Conservation (phyloP, 2,797 vertebrate genomes). For the Melanotaenia trifasciata region DNA sequence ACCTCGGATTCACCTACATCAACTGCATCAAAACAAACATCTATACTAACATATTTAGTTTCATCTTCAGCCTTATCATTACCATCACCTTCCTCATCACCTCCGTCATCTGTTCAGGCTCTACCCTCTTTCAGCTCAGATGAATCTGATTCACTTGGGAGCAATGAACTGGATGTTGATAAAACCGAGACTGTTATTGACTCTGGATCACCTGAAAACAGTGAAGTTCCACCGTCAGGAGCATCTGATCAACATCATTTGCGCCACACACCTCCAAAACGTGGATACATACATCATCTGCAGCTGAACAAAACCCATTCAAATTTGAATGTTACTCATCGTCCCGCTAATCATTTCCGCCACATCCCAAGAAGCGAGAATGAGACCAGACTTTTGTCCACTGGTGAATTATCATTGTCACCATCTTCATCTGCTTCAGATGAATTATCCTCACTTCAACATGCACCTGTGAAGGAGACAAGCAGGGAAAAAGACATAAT, state of each 20-base stretch:
- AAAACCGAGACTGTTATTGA: background rate
- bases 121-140: conserved; percentile 31
- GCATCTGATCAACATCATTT: background rate
- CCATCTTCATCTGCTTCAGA: conserved; percentile 38
- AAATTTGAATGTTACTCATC: conserved; percentile 10
- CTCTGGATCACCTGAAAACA: background rate
- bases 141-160: conserved; percentile 15
- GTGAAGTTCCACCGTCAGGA: conserved; percentile 1
- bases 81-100: background rate
- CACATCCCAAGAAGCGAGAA: conserved; percentile 1
- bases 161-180: conserved; percentile 6
- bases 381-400: conserved; percentile 5
- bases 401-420: conserved; percentile 14
- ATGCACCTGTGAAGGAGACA: background rate
- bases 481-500: conserved; percentile 2
- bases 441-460: conserved; percentile 19
- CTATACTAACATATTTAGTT: background rate
- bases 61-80: background rate
- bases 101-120: background rate
- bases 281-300: conserved; percentile 15
- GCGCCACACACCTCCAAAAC: conserved; percentile 28
- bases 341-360: conserved; percentile 5
- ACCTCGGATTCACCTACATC: conserved; percentile 8
- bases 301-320: conserved; percentile 50
- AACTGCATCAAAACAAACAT: conserved; percentile 5